phyloP scores from a whole-genome alignment of 2,888 invertebrate genomes.

The Thelaira solivaga region DNA sequence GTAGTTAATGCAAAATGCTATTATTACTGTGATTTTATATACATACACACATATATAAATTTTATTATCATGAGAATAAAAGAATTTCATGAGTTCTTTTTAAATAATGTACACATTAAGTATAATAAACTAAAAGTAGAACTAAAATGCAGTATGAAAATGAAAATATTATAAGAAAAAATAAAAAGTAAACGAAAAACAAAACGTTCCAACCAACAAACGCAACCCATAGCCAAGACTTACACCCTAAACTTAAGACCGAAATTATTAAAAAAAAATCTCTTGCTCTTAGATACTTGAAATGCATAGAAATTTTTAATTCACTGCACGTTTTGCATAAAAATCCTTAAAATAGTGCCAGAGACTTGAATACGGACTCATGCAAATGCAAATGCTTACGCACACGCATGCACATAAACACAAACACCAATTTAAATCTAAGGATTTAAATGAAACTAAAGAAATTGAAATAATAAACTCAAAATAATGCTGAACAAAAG shows the following conservation, averaged over 20 bases:
- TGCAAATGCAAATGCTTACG: constrained; percentile 3
- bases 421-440: constrained; percentile 7
- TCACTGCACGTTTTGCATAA: constrained; percentile 62
- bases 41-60: too few relatives aligned
- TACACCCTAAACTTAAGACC: neutral
- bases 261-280: constrained; percentile 22
- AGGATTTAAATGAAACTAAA: constrained; percentile 33
- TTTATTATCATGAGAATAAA: constrained; percentile 26
- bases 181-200: constrained; percentile 2
- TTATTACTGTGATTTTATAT: neutral
- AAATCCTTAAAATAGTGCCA: constrained; percentile 16
- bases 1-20: constrained; percentile 21
- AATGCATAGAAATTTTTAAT: constrained; percentile 44
- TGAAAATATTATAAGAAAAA: neutral
- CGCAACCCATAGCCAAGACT: neutral
- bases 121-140: constrained; percentile 35
- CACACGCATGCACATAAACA: neutral
- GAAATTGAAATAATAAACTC: constrained; percentile 11
- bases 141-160: too few relatives aligned
- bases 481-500: constrained; percentile 1
- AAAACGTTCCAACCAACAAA: too few relatives aligned
- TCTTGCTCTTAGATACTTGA: too few relatives aligned
- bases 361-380: constrained; percentile 28
- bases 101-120: constrained; percentile 47
- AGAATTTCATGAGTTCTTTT: constrained; percentile 49